Evolutionary conservation across 1,140 invertebrate species (phyloP).

Genomic region (Melipona quadrifasciata): DNA sequence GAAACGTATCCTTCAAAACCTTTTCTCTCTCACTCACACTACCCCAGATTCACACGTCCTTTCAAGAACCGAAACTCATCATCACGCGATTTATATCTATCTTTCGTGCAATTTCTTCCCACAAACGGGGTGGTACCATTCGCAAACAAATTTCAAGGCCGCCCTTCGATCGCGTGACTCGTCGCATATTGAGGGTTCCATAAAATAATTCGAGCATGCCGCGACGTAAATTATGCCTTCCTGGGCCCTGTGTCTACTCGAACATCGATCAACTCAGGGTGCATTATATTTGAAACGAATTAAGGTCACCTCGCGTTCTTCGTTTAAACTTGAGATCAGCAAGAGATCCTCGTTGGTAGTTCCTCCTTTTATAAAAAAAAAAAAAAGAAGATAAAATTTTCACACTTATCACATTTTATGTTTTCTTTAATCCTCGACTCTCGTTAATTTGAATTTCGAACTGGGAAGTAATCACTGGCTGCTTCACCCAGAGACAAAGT

Average conservation of each 20-base stretch:
- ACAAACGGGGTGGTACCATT: no score
- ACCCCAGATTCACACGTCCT: no score
- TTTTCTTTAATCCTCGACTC: neutral
- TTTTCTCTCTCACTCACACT: no score
- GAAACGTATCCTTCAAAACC: no score
- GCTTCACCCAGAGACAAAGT: neutral
- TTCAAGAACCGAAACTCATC: no score
- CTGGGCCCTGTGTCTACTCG: no score
- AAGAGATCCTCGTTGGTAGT: neutral
- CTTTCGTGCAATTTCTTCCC: neutral
- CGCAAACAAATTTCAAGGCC: slow-evolving; percentile 1
- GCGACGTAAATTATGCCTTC: slow-evolving; percentile 14
- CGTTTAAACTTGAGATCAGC: neutral
- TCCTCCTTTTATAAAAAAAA: no score
- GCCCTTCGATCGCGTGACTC: neutral
- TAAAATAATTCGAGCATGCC: slow-evolving; percentile 5
- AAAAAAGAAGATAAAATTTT: no score
- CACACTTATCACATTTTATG: neutral
- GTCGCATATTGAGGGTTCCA: neutral
- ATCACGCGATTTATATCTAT: neutral
- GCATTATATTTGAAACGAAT: neutral
- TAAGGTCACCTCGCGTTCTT: neutral
- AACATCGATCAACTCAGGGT: neutral
- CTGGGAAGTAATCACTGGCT: neutral
- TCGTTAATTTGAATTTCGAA: neutral